phyloP scores from a whole-genome alignment of 2,113 vertebrate species.

The Nesogale talazaci region DNA sequence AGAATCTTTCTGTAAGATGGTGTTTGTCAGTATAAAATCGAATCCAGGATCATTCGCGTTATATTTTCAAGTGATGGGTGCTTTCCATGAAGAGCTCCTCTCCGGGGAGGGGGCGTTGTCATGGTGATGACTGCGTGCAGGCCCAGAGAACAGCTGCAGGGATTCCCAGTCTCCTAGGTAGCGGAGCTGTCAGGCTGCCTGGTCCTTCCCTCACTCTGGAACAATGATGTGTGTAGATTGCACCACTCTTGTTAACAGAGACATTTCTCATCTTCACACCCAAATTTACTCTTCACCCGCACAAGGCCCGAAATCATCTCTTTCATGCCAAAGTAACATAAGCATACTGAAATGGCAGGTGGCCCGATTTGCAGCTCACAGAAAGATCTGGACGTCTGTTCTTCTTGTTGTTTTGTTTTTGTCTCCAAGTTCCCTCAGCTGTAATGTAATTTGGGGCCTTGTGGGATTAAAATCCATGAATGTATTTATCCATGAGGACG shows the following conservation, averaged over 20 bases:
- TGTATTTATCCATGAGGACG: neutral
- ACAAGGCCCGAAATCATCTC: neutral
- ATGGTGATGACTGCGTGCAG: slow-evolving; percentile 26
- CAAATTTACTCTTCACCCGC: neutral
- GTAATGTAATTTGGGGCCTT: slow-evolving; percentile 31
- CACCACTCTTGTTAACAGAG: neutral
- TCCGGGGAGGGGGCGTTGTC: neutral
- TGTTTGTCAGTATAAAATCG: neutral
- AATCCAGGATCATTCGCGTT: neutral
- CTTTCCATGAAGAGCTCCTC: neutral
- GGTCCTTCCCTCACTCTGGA: neutral
- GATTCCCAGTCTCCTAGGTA: neutral
- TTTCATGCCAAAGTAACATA: slow-evolving; percentile 38
- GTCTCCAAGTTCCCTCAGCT: neutral
- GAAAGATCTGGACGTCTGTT: neutral
- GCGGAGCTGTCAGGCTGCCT: neutral
- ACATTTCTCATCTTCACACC: slow-evolving; percentile 28
- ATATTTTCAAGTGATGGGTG: slow-evolving; percentile 37
- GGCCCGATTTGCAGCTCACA: neutral
- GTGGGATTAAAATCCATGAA: neutral
- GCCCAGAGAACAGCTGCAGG: neutral
- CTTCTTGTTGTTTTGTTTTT: neutral
- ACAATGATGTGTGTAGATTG: neutral
- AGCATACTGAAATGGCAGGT: slow-evolving; percentile 17
- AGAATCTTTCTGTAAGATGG: slow-evolving; percentile 12